phyloP scores from a whole-genome alignment of 2,797 vertebrate genomes.

The Peromyscus nudipes region DNA sequence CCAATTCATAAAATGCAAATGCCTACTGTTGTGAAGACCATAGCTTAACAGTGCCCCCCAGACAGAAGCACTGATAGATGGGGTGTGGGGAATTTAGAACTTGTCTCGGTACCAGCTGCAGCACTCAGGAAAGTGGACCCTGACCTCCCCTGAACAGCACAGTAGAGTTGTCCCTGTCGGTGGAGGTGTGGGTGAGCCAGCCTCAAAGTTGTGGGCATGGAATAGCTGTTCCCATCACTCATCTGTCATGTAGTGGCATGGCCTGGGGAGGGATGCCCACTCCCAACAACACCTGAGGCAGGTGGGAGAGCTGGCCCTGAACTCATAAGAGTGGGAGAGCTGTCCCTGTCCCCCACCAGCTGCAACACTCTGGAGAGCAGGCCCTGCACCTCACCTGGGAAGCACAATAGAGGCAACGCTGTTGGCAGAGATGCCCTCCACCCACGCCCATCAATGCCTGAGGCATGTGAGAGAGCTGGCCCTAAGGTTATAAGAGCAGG shows the following conservation, averaged over 20 bases:
- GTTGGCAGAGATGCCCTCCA: background rate
- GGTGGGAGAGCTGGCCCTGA: background rate
- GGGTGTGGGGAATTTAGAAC: accelerated
- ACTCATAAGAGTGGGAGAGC: background rate
- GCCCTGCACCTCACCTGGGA: no score
- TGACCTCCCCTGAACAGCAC: background rate
- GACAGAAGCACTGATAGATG: background rate
- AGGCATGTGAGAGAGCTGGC: no score
- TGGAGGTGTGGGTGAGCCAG: background rate
- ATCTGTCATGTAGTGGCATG: background rate
- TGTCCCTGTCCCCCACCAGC: background rate
- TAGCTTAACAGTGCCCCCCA: background rate
- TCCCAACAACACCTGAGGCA: background rate
- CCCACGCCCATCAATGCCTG: no score
- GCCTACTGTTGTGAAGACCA: background rate
- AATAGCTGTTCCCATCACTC: background rate
- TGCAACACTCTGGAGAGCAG: background rate
- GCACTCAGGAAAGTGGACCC: background rate
- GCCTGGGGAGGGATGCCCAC: background rate
- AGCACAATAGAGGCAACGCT: no score
- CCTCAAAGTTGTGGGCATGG: background rate
- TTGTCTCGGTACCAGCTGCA: background rate
- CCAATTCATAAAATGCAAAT: constrained; percentile 13
- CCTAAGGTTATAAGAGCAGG: no score
- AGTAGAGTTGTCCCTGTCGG: background rate